These are phyloP conservation scores for Athene noctua DNA, from an alignment of 2,113 vertebrate species.

Conservation along the genomic window DNA sequence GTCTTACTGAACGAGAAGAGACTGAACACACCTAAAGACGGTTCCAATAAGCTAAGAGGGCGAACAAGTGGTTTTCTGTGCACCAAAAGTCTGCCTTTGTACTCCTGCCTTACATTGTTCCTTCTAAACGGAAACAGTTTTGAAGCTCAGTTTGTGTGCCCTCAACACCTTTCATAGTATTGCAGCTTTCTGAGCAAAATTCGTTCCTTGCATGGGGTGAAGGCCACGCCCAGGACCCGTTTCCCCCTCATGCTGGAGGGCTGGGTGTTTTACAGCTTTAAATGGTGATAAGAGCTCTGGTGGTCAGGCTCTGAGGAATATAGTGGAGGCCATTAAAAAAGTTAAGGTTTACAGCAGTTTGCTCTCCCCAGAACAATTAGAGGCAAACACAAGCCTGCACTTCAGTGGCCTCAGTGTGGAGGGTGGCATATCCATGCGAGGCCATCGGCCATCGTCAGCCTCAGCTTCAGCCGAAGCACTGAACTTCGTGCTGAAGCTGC, in stretches of 20 bases:
- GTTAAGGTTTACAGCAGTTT: neutral
- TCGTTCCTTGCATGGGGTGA: neutral
- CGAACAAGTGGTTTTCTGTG: neutral
- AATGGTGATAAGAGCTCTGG: neutral
- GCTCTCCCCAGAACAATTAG: slow-evolving; percentile 26
- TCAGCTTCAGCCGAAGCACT: neutral
- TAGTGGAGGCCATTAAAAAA: neutral
- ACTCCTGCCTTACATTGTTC: neutral
- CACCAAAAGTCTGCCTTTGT: neutral
- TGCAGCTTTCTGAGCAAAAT: neutral
- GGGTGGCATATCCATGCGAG: neutral
- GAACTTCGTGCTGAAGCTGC: neutral
- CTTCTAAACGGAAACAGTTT: neutral
- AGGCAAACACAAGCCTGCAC: slow-evolving; percentile 18
- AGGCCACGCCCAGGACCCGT: neutral
- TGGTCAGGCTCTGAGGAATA: neutral
- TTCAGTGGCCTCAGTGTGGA: neutral
- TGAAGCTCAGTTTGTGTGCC: neutral
- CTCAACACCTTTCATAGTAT: neutral
- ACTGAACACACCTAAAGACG: neutral
- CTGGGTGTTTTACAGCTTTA: neutral
- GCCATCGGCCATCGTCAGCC: neutral
- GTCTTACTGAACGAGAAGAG: neutral
- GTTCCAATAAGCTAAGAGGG: neutral
- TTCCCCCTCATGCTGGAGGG: neutral